Base-by-base conservation (phyloP, 2,888 invertebrate genomes). In the Microplitis manilae region DNA sequence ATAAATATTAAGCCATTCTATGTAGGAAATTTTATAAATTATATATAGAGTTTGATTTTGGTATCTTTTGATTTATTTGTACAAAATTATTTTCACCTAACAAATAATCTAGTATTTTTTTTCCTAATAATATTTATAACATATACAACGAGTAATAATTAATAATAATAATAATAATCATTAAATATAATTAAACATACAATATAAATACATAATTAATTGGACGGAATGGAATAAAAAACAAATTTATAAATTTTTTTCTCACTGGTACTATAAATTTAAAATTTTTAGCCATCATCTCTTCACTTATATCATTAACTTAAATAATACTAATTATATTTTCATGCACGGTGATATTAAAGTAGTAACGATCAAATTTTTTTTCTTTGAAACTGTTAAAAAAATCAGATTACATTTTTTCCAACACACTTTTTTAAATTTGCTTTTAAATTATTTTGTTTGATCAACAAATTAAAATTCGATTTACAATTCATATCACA, bases 91-190 rank as follows among this genome's bases (percentile, higher is more conserved):
- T 39, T 62, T 65, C 6, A 72, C 50, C 41, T 73, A 41, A 65
- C 41, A 50, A 62, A 39, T 17, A 61, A 72, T 62, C 72, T 50
- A 41, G 9, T 69, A 76, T 68, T 17, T 41, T 64, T 59, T 68
- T 62, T 65, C 38, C 74, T 74, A 80, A 74, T 73, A 81, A 79
- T 81, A 80, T 76, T 82, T 80, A 81, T 79, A 83, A 81, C 73
- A 85, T 82, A 77, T 62, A 65, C 62, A 65, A 65, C 40, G 65
- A 62, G 30, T 41, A 65, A 73, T 73, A 73, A 70, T 17, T 62
- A 62, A 20, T 62, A 62, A 62, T 70, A 60, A 62, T 70, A 60
- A 20, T 60, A 8, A 64, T 30, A 65, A 65, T 50, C 50, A 65
- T 65, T 40, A 41, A 30, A 64, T 62, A 72, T 65, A 65, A 65